Evolutionary conservation across 1,140 invertebrate species (phyloP).

Genomic region (Lucilia sericata): DNA sequence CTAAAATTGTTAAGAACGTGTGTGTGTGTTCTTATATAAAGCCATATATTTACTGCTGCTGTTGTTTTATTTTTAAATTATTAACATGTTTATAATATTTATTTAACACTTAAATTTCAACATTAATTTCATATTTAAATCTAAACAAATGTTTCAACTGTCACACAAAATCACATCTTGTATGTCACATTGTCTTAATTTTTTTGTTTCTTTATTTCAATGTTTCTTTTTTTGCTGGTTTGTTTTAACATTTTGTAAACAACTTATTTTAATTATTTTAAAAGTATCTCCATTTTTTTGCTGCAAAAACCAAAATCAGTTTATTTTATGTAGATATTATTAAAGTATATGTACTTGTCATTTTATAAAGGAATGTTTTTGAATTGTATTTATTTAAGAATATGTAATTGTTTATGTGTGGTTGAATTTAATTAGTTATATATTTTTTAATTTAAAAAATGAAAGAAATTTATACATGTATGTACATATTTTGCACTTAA

Average conservation of each 20-base stretch:
- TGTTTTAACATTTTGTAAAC: not conserved
- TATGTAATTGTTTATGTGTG: no score
- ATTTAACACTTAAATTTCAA: constrained; percentile 3
- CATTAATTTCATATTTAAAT: not conserved
- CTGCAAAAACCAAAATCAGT: not conserved
- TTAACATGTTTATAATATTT: not conserved
- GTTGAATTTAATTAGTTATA: no score
- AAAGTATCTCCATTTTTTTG: not conserved
- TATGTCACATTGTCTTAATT: not conserved
- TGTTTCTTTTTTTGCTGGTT: not conserved
- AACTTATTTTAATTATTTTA: not conserved
- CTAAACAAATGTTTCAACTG: constrained; percentile 11
- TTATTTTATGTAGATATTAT: no score
- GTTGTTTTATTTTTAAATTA: not conserved
- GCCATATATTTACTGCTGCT: not conserved
- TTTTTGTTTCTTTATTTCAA: not conserved
- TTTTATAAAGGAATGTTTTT: no score
- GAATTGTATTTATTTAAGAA: no score
- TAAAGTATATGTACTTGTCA: no score
- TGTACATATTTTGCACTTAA: no score
- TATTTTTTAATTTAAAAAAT: no score
- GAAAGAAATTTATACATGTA: no score
- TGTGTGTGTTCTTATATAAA: not conserved
- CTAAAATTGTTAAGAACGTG: not conserved
- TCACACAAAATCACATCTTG: not conserved